phyloP scores from a whole-genome alignment of 2,113 vertebrate species.

The Pavo muticus region DNA sequence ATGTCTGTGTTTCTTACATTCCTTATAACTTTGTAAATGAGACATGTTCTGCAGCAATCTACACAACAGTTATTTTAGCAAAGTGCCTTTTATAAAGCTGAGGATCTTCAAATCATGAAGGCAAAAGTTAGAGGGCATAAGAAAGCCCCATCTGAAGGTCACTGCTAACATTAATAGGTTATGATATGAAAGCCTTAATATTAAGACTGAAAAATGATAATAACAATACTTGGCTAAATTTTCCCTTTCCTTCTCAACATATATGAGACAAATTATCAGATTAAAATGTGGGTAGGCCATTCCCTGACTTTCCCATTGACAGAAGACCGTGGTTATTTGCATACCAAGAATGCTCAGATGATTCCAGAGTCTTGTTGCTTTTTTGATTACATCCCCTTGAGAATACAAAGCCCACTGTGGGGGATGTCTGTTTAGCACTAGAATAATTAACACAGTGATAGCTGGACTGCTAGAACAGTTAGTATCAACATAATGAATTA shows the following conservation, averaged over 20 bases:
- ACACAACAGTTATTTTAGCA: background rate
- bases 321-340: background rate
- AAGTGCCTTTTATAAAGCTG: background rate
- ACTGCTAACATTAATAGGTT: background rate
- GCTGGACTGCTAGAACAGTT: background rate
- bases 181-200: background rate
- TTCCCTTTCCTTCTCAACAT: background rate
- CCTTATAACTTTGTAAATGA: background rate
- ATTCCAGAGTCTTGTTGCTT: background rate
- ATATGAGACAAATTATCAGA: background rate
- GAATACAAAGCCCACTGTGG: background rate
- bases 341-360: background rate
- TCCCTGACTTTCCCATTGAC: background rate
- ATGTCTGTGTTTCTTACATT: background rate
- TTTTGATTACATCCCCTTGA: background rate
- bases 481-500: background rate
- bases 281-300: background rate
- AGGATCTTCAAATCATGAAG: background rate
- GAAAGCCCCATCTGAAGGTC: background rate
- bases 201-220: background rate
- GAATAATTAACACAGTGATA: slow-evolving; percentile 27
- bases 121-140: background rate
- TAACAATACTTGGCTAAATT: background rate
- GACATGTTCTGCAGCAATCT: background rate
- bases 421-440: background rate